Conservation (phyloP, 2,888 invertebrate genomes). For the Drosophila peninsularis region DNA sequence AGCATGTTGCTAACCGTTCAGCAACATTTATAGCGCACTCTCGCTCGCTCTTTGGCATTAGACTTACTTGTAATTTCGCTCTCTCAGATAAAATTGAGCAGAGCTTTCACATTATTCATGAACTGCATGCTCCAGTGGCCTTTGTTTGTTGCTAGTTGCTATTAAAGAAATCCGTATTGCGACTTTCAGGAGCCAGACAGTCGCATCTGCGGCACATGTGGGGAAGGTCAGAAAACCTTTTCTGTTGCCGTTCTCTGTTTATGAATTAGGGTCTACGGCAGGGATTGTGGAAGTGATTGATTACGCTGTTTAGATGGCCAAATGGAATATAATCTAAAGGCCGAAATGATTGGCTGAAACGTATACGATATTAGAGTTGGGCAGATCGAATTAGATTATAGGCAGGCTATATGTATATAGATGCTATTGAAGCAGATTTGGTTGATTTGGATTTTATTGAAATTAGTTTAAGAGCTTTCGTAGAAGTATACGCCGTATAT, state of each 20-base stretch:
- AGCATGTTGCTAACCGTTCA: constrained; percentile 10
- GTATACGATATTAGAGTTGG: background rate
- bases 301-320: background rate
- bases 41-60: background rate
- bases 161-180: constrained; percentile 28
- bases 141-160: constrained; percentile 14
- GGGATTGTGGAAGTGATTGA: constrained; percentile 2
- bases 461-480: too few species aligned
- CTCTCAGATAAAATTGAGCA: constrained; percentile 30
- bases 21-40: constrained; percentile 28
- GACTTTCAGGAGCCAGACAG: constrained; percentile 14
- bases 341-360: background rate
- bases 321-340: background rate
- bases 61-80: background rate
- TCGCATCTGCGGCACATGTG: constrained; percentile 12
- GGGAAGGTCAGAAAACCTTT: constrained; percentile 22
- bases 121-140: constrained; percentile 5
- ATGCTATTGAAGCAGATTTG: too few species aligned
- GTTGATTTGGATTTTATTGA: too few species aligned
- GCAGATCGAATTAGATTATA: background rate
- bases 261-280: background rate
- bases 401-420: too few species aligned
- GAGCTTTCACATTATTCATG: constrained; percentile 24
- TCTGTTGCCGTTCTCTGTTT: background rate
- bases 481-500: too few species aligned